phyloP scores from a whole-genome alignment of 2,113 vertebrate species.

The Tragelaphus buxtoni region DNA sequence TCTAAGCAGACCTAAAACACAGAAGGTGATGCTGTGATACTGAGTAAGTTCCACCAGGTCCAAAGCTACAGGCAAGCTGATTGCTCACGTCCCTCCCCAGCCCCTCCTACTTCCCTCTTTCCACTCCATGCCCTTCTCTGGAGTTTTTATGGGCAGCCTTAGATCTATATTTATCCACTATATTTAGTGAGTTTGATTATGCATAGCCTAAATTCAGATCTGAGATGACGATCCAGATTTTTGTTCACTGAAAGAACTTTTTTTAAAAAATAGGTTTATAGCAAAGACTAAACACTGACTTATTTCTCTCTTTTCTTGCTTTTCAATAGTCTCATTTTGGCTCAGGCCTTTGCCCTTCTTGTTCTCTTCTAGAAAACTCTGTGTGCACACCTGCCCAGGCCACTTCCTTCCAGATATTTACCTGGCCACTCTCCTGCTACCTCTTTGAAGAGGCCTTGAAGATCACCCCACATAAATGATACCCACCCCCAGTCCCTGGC shows the following conservation, averaged over 20 bases:
- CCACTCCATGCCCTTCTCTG: neutral
- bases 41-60: neutral
- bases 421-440: neutral
- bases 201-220: conserved; percentile 55
- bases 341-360: neutral
- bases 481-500: neutral
- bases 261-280: neutral
- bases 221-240: conserved; percentile 47
- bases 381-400: neutral
- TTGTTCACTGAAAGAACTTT: conserved; percentile 11
- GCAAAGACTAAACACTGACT: neutral
- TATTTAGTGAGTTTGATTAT: conserved; percentile 64
- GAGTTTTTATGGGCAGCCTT: conserved; percentile 29
- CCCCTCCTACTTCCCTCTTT: too few species aligned
- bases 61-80: neutral
- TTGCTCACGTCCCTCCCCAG: neutral
- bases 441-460: neutral
- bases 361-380: neutral
- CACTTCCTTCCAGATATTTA: neutral
- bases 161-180: conserved; percentile 53
- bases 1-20: conserved; percentile 60
- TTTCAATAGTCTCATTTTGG: neutral
- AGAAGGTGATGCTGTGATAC: neutral
- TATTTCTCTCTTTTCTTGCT: neutral
- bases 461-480: neutral